These are phyloP conservation scores for Stigmatopora nigra DNA, from an alignment of 2,113 vertebrate genomes.

Conservation along the genomic window DNA sequence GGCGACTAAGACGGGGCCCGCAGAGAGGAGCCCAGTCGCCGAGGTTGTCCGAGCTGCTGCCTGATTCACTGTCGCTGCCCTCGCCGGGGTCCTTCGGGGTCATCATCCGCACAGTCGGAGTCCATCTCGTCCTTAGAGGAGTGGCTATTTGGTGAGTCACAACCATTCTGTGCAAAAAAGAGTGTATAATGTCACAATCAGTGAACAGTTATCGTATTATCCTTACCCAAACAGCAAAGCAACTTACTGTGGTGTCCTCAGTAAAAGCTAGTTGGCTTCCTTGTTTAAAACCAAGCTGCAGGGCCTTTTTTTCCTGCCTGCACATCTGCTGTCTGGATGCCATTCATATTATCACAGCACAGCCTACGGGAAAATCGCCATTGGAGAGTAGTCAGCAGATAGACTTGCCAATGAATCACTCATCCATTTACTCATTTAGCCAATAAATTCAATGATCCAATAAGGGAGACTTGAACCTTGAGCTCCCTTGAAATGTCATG, in stretches of 20 bases:
- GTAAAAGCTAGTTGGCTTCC: constrained; percentile 50
- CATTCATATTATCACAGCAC: constrained; percentile 38
- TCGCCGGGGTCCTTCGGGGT: constrained; percentile 45
- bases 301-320: constrained; percentile 42
- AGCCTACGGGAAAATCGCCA: constrained; percentile 45
- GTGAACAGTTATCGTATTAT: background rate
- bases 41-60: constrained; percentile 39
- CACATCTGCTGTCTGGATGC: constrained; percentile 43
- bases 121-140: constrained; percentile 53
- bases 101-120: constrained; percentile 39
- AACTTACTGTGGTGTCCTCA: constrained; percentile 41
- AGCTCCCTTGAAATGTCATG: constrained; percentile 9
- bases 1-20: constrained; percentile 45
- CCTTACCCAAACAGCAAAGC: constrained; percentile 8
- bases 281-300: constrained; percentile 37
- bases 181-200: constrained; percentile 7
- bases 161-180: constrained; percentile 22
- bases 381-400: constrained; percentile 9
- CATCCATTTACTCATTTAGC: constrained; percentile 24
- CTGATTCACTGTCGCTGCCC: constrained; percentile 55
- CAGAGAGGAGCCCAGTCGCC: constrained; percentile 36
- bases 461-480: background rate
- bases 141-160: constrained; percentile 1
- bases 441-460: constrained; percentile 35
- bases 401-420: constrained; percentile 33